Percentiles rank a stretch among this genome's conserved stretches.
These are phyloP conservation scores for Pinna nobilis DNA, from an alignment of 1,140 invertebrate genomes.

Conservation along the genomic window DNA sequence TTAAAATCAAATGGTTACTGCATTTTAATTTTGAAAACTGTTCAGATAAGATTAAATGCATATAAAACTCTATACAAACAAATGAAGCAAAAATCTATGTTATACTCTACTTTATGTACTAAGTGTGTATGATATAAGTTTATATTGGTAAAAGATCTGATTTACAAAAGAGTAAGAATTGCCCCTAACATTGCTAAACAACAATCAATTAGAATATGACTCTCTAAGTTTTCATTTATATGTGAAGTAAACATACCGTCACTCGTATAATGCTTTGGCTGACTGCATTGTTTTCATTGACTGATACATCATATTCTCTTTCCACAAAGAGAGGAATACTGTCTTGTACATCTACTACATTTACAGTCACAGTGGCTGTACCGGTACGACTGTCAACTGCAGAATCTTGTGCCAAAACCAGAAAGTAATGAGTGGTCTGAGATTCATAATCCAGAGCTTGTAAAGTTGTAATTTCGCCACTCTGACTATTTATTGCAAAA, in stretches of 20 bases:
- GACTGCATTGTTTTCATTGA: conserved; percentile 50
- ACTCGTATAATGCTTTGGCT: conserved; percentile 45
- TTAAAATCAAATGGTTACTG: too few species aligned
- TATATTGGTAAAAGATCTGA: too few species aligned
- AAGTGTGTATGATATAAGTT: too few species aligned
- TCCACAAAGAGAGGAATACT: conserved; percentile 53
- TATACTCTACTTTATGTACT: too few species aligned
- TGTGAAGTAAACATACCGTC: conserved; percentile 53
- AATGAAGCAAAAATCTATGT: too few species aligned
- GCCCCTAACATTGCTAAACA: too few species aligned
- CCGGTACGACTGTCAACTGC: conserved; percentile 37
- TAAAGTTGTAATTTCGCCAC: conserved; percentile 47
- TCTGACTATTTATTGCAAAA: conserved; percentile 47
- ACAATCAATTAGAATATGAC: too few species aligned
- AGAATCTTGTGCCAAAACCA: conserved; percentile 53
- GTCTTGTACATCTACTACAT: conserved; percentile 55
- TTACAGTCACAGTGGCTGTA: conserved; percentile 52
- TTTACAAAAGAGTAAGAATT: too few species aligned
- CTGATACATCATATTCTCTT: conserved; percentile 42
- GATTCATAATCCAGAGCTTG: conserved; percentile 54
- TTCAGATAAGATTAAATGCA: too few species aligned
- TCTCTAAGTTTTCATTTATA: too few species aligned
- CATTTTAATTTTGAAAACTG: too few species aligned
- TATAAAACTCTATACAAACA: too few species aligned
- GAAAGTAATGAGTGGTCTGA: conserved; percentile 37